Evolutionary conservation across 1,140 invertebrate genomes (phyloP).

Genomic region (Apis cerana): DNA sequence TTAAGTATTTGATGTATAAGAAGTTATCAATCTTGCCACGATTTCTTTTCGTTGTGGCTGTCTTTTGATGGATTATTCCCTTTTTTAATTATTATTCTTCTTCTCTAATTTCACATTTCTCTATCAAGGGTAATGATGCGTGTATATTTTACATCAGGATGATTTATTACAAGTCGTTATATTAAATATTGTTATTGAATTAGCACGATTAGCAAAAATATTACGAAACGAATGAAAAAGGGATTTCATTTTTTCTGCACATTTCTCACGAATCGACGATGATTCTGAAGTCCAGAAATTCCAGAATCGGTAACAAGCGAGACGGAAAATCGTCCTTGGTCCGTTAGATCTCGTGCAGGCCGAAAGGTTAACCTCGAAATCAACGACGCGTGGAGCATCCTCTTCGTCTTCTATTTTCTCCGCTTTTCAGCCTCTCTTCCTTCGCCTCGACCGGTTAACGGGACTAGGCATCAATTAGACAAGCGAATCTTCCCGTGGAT

Average conservation of each 20-base stretch:
- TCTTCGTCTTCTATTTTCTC: constrained; percentile 27
- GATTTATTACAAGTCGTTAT: no score
- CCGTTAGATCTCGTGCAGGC: constrained; percentile 51
- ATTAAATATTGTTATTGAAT: no score
- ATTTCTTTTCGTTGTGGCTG: no score
- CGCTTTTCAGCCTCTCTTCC: background rate
- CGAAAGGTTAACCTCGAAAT: constrained; percentile 59
- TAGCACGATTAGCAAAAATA: no score
- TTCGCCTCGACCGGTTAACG: constrained; percentile 49
- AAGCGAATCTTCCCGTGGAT: background rate
- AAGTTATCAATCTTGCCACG: no score
- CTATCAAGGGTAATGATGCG: no score
- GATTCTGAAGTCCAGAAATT: constrained; percentile 44
- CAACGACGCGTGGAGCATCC: constrained; percentile 53
- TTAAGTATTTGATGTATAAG: no score
- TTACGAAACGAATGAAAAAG: no score
- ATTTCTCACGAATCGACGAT: background rate
- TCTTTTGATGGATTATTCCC: no score
- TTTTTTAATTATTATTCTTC: no score
- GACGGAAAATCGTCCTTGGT: constrained; percentile 57
- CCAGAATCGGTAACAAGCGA: constrained; percentile 37
- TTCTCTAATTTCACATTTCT: no score
- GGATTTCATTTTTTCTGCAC: background rate
- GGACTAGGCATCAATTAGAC: constrained; percentile 50
- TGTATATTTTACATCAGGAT: no score